These are phyloP conservation scores for Macrostomum cliftonense DNA, from an alignment of 2,888 invertebrate genomes.

Conservation along the genomic window DNA sequence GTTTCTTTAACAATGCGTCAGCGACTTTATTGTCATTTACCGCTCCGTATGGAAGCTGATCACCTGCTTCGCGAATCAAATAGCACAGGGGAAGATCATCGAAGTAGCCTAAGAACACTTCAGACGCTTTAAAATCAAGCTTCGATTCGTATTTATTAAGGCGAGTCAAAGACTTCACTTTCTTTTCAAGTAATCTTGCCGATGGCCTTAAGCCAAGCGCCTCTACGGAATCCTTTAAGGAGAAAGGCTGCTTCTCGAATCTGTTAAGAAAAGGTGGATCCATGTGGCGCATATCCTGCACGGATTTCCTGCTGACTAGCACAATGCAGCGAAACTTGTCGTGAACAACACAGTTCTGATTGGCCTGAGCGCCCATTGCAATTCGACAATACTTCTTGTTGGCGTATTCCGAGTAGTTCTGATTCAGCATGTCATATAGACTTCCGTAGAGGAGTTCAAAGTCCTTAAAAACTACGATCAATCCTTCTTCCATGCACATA, in stretches of 20 bases:
- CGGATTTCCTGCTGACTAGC: constrained; percentile 7
- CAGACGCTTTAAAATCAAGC: too few species aligned
- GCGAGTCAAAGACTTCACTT: too few species aligned
- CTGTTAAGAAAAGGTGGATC: constrained; percentile 21
- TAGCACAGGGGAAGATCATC: too few species aligned
- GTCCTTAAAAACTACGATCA: constrained; percentile 18
- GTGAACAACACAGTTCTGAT: constrained; percentile 20
- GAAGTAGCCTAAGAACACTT: too few species aligned
- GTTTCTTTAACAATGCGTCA: too few species aligned
- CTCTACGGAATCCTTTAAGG: constrained; percentile 12
- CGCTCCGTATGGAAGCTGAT: too few species aligned
- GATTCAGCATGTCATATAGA: constrained; percentile 17
- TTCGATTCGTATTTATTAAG: too few species aligned
- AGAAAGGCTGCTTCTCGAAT: constrained; percentile 23
- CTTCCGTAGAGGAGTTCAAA: constrained; percentile 19
- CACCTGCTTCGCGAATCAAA: too few species aligned
- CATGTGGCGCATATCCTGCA: constrained; percentile 15
- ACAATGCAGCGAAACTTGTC: constrained; percentile 19
- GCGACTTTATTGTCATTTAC: too few species aligned
- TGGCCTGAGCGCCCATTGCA: constrained; percentile 19
- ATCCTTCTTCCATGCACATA: constrained; percentile 20
- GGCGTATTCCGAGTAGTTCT: constrained; percentile 18
- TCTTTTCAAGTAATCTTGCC: too few species aligned
- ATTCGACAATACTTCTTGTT: constrained; percentile 17
- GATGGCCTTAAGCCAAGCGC: too few species aligned